Base-by-base conservation (phyloP, 2,888 invertebrate species). In the Mesorhabditis sp. region DNA sequence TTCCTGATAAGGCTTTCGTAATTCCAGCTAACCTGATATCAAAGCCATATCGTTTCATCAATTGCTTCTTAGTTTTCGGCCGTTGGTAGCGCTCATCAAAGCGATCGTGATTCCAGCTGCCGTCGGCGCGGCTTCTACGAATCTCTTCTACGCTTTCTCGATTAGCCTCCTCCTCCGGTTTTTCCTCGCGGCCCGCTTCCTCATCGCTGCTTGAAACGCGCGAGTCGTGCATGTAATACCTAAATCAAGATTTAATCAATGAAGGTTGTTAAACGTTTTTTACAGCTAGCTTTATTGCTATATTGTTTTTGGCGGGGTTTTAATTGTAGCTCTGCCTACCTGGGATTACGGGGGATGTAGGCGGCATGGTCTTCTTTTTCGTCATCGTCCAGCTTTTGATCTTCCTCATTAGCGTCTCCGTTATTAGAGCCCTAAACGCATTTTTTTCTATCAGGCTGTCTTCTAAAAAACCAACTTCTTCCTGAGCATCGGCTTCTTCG, bases 191-290 rank as follows among this genome's bases (percentile, higher is more conserved):
- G 28, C 28, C 28, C 28, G 28, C 28, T n/a, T 50, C 58, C 7
- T 10, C 58, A 13, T 50, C 58, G n/a, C 58, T 50, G 58, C 58
- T 50, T n/a, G 58, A 50, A 50, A 50, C 58, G 7, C 58, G 58
- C 10, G 58, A 50, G n/a, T 50, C 58, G 58, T 50, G 58, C 58
- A 50, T 10, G 58, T 50, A 50, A 50, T 50, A 50, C 58, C 58
- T 50, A 50, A 50, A 50, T 13, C 7, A 50, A 50, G n/a, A 13
- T 50, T 50, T n/a, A 1, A 28, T 28, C 28, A 28, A 28, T 28
- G 28, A 28, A 28, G 28, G 28, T 2, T 28, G 28, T 28, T 28
- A 28, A 28, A 28, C 28, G 28, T 28, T 28, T 28, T 28, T 28
- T 1, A 28, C 1, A 28, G 28, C 28, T 28, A 28, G 28, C 28